These are phyloP conservation scores for Oostethus manadensis DNA, from an alignment of 2,113 vertebrate species.

Conservation along the genomic window DNA sequence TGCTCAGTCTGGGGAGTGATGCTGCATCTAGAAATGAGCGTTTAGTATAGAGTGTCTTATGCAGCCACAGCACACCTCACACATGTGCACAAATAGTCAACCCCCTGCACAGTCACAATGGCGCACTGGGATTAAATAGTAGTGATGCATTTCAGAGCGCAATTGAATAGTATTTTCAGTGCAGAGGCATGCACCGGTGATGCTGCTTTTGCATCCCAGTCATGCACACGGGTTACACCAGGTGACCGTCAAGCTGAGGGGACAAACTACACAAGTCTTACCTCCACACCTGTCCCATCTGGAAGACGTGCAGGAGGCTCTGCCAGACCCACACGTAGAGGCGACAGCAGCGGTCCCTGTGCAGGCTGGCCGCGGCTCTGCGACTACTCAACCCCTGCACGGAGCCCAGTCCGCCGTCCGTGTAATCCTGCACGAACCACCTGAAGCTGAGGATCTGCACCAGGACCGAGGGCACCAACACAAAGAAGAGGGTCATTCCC, in stretches of 20 bases:
- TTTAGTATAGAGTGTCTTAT: conserved; percentile 34
- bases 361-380: conserved; percentile 69
- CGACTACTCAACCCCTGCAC: conserved; percentile 92
- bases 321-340: conserved; percentile 95
- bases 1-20: conserved; percentile 25
- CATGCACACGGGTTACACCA: conserved; percentile 62
- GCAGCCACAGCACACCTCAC: conserved; percentile 28
- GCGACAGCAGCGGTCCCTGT: conserved; percentile 83
- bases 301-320: conserved; percentile 90
- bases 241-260: conserved; percentile 52
- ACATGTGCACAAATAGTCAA: conserved; percentile 1
- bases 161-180: background rate
- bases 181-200: background rate
- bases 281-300: conserved; percentile 98
- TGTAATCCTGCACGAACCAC: conserved; percentile 99
- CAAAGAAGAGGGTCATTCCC: conserved; percentile 92
- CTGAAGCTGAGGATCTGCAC: conserved; percentile 99
- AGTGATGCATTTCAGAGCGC: background rate
- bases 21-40: background rate
- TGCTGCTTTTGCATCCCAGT: conserved; percentile 46
- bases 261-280: conserved; percentile 61
- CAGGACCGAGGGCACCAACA: conserved; percentile 94
- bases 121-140: conserved; percentile 47
- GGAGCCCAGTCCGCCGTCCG: conserved; percentile 87
- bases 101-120: conserved; percentile 51